These are phyloP conservation scores for Desmodus rotundus DNA, from an alignment of 2,113 vertebrate genomes.

Conservation along the genomic window DNA sequence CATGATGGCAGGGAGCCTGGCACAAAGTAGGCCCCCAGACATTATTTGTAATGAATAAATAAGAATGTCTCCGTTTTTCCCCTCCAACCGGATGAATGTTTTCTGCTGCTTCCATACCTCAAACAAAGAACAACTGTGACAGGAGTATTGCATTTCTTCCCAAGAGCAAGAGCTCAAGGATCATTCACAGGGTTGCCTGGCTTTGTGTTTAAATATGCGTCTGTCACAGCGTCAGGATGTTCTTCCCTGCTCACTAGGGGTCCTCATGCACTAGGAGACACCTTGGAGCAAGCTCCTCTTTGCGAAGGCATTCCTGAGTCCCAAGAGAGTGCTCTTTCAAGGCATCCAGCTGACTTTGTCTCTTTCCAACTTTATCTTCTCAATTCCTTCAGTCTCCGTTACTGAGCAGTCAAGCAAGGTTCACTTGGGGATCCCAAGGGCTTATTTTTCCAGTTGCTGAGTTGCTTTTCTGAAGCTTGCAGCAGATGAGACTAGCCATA, in stretches of 20 bases:
- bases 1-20: not conserved
- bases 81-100: not conserved
- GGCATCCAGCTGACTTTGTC: not conserved
- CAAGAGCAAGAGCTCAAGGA: not conserved
- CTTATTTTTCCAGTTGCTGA: constrained; percentile 9
- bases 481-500: constrained; percentile 25
- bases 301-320: not conserved
- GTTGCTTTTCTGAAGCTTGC: constrained; percentile 32
- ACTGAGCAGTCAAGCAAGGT: not conserved
- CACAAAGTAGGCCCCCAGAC: not conserved
- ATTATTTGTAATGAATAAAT: not conserved
- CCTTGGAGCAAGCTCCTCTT: not conserved
- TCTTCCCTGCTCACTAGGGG: not conserved
- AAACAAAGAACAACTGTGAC: not conserved
- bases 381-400: not conserved
- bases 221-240: not conserved
- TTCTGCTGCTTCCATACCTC: not conserved
- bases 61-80: not conserved
- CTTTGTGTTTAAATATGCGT: not conserved
- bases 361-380: not conserved
- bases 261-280: not conserved
- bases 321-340: not conserved
- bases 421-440: not conserved
- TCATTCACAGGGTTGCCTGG: not conserved
- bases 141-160: not conserved